Percentiles rank a stretch among this genome's conserved stretches.
Evolutionary conservation across 2,888 invertebrate genomes (phyloP).

Genomic region (Torymus aiolomorphi): DNA sequence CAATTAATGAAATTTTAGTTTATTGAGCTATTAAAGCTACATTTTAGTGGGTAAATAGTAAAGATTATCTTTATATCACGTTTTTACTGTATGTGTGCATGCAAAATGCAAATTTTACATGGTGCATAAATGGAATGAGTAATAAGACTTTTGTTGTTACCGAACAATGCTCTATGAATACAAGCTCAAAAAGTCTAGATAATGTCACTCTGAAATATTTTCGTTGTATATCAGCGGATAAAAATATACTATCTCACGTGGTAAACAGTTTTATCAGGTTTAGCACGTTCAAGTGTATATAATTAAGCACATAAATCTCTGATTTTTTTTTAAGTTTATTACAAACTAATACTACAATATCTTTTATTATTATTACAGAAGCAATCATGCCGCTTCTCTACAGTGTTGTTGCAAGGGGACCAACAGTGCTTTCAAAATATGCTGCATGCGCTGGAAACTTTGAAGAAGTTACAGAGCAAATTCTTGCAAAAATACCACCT

Average conservation of each 20-base stretch:
- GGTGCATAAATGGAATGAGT: too few relatives aligned
- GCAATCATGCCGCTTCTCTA: constrained; percentile 90
- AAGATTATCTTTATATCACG: too few relatives aligned
- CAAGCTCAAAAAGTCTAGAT: too few relatives aligned
- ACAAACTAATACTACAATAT: background rate
- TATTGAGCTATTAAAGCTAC: too few relatives aligned
- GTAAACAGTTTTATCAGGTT: constrained; percentile 32
- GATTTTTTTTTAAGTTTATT: too few relatives aligned
- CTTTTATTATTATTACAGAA: constrained; percentile 38
- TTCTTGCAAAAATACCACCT: constrained; percentile 90
- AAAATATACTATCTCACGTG: background rate
- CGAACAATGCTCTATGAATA: too few relatives aligned
- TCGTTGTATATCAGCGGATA: background rate
- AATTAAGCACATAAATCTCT: background rate
- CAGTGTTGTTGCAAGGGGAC: constrained; percentile 91
- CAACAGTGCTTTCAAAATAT: constrained; percentile 91
- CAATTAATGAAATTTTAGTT: too few relatives aligned
- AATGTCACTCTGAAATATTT: too few relatives aligned
- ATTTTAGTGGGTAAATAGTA: too few relatives aligned
- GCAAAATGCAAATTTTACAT: too few relatives aligned
- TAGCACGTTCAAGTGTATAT: constrained; percentile 4
- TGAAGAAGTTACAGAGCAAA: constrained; percentile 94
- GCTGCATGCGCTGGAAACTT: constrained; percentile 96
- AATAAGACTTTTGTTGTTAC: too few relatives aligned
- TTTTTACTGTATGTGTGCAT: too few relatives aligned